phyloP scores from a whole-genome alignment of 2,888 invertebrate species.

The Dilophus febrilis region DNA sequence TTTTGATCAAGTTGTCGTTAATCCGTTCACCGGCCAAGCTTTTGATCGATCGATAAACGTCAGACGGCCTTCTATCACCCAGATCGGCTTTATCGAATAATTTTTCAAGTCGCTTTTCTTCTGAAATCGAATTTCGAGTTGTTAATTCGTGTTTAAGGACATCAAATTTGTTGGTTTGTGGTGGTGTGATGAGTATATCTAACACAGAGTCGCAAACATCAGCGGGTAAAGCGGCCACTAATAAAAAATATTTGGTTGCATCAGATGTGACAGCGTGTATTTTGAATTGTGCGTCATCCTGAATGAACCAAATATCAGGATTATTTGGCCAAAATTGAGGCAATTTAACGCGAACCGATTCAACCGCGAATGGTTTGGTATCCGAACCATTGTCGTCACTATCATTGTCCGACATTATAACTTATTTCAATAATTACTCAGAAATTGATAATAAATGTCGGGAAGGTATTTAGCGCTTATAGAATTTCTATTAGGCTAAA shows the following conservation, averaged over 20 bases:
- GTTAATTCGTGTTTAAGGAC: neutral
- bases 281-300: neutral
- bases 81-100: neutral
- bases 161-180: neutral
- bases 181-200: neutral
- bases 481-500: no score
- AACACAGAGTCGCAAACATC: neutral
- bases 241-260: neutral
- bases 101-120: neutral
- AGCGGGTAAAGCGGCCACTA: neutral
- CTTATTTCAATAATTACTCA: no score
- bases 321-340: neutral
- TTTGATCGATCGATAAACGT: neutral
- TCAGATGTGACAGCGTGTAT: neutral
- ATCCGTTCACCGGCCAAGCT: neutral
- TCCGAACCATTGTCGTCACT: no score
- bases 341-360: neutral
- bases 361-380: no score
- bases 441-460: no score
- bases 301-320: neutral
- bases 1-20: neutral
- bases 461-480: no score
- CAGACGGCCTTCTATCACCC: neutral
- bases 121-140: neutral
- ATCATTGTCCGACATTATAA: no score